Evolutionary conservation across 1,140 invertebrate species (phyloP).

Genomic region (Cydia pomonella): DNA sequence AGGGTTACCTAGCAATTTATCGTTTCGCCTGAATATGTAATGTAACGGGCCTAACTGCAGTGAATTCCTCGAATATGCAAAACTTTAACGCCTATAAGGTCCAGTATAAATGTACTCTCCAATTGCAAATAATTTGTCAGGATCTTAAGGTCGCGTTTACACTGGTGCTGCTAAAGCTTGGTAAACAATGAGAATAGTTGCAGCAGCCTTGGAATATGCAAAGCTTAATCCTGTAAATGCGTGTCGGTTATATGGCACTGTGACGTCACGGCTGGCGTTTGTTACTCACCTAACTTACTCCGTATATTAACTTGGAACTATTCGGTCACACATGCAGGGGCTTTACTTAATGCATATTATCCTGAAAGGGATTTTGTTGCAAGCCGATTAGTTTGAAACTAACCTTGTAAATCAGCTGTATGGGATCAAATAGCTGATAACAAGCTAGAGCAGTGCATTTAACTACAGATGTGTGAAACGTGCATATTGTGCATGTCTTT

Average conservation of each 20-base stretch:
- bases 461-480: background rate
- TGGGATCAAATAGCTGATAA: background rate
- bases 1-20: background rate
- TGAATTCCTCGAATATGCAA: background rate
- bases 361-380: constrained; percentile 9
- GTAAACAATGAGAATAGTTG: background rate
- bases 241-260: background rate
- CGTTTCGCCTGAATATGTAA: constrained; percentile 11
- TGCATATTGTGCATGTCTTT: background rate
- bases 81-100: background rate
- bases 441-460: background rate
- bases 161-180: background rate
- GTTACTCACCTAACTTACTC: constrained; percentile 19
- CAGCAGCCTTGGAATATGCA: constrained; percentile 4
- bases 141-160: background rate
- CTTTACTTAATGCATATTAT: background rate
- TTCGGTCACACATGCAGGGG: background rate
- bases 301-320: constrained; percentile 6
- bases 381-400: background rate
- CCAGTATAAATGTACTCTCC: background rate
- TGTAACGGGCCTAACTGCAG: background rate
- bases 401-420: background rate
- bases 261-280: background rate
- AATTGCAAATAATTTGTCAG: background rate
- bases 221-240: constrained; percentile 16